phyloP scores from a whole-genome alignment of 2,113 vertebrate species.

The Raja brachyura region DNA sequence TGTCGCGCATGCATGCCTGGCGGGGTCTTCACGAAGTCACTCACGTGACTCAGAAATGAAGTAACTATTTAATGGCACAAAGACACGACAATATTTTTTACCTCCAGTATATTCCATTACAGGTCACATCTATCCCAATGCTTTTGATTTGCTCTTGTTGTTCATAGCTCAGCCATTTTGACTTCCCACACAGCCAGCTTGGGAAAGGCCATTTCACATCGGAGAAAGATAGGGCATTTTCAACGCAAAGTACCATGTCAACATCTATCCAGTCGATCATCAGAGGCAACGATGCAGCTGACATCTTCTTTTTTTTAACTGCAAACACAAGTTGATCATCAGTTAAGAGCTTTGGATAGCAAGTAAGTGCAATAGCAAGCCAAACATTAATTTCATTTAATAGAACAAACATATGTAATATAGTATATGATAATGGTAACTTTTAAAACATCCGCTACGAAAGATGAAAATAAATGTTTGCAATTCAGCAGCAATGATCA shows the following conservation, averaged over 20 bases:
- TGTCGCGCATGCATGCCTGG: no score
- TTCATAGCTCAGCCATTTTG: not conserved
- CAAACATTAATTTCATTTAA: not conserved
- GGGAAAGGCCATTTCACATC: not conserved
- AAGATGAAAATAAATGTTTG: not conserved
- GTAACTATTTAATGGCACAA: not conserved
- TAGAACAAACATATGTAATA: not conserved
- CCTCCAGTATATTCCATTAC: not conserved
- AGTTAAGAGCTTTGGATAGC: not conserved
- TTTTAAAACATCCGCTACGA: not conserved
- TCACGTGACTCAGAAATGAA: no score
- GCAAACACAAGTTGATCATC: not conserved
- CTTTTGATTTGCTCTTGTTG: not conserved
- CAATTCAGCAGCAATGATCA: not conserved
- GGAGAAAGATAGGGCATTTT: not conserved
- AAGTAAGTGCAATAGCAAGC: not conserved
- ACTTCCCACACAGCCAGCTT: not conserved
- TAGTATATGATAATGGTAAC: not conserved
- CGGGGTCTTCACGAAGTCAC: no score
- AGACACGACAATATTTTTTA: not conserved
- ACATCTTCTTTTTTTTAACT: not conserved
- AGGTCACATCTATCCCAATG: constrained; percentile 17
- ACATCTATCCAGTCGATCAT: constrained; percentile 14
- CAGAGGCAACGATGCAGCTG: not conserved
- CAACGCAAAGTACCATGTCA: not conserved